Evolutionary conservation across 64 coral and sea anemone species (phyloP), one percentile per base, ranked within the genome.

Genomic region (Montipora capricornis): DNA sequence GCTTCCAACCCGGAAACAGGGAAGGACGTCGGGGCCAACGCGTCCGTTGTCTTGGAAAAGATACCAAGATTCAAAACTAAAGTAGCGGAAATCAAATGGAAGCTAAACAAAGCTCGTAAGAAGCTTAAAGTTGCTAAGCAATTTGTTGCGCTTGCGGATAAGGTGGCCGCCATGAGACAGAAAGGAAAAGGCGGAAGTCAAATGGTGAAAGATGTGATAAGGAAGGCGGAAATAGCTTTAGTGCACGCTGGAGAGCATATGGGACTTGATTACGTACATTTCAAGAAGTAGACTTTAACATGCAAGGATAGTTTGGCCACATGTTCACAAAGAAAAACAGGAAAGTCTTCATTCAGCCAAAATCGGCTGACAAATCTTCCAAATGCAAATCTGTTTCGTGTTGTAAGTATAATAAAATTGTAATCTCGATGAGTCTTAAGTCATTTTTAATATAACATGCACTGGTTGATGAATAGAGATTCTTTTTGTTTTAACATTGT

Each of bases 201-300:
- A 77, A 87, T 80, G 29, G 94, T 98, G 46, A 95, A 91, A 60
- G 73, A 96, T n/a, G 89, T 98, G 3, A 98, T 98, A 44, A 70
- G 80, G 4, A 98, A 98, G 24, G 93, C 97, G 9, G 94, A 98
- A 46, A 68, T 92, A 19, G 94, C 90, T 11, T 78, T 98, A 61
- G 91, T 98, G 11, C 91, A 94, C 62, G 94, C 97, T 11, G 97
- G 97, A 7, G 97, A 98, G 29, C 92, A 88, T 73, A 90, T 98
- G 83, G 97, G 97, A 9, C 89, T 98, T 1, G 97, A 98, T 85
- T 98, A 98, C 47, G 89, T 98, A 46, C 97, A 98, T 81, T 98
- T 90, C 8, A 94, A 98, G 77, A 80, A 73, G n/a, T 73, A 71
- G 45, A 49, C 61, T 64, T 11, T 4, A 4, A 16, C 44, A 11